Base-by-base conservation (phyloP, 92 coral and sea anemone species). In the Ricordea florida region DNA sequence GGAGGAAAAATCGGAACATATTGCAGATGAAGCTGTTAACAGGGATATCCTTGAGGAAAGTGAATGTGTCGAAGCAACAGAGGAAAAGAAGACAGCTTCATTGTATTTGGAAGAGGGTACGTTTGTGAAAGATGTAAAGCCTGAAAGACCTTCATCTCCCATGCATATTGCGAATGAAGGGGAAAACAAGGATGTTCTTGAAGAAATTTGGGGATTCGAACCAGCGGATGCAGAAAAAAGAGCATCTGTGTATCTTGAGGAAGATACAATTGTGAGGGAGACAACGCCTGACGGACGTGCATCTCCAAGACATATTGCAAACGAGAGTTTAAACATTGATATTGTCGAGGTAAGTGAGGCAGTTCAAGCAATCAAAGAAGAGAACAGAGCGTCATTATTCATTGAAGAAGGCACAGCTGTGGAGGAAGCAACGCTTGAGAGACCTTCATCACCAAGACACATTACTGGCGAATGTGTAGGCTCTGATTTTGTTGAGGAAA, bases 401-500 rank as follows among this genome's bases (percentile, higher is more conserved):
- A 14, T 14, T 11, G 62, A 56, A 56, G 62, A 28, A 23, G 62
- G 32, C 0, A 14, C 15, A 14, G 46, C 17, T 18, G 69, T 51
- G 46, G 68, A 69, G 34, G 66, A 76, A 37, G 57, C 38, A 13
- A 52, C 44, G 32, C 40, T 41, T 0, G 69, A 71, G 36, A 33
- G 25, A 0, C 74, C 83, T 4, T 62, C 68, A 33, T 76, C 83
- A 10, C 83, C 74, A 4, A 62, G 41, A 26, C 74, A 76, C 20
- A 37, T 51, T 6, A 74, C 75, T 2, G 64, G 66, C 16, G 66
- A 76, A 52, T 38, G 46, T 42, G 50, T 25, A 23, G 10, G 50
- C 21, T 47, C 59, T 15, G 57, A 69, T 5, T 17, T 50, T 41
- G 32, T 52, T 30, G 58, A 76, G 40, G 44, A 76, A 38, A 59